Conservation (phyloP, 1,140 invertebrate genomes). For the Nylanderia fulva region DNA sequence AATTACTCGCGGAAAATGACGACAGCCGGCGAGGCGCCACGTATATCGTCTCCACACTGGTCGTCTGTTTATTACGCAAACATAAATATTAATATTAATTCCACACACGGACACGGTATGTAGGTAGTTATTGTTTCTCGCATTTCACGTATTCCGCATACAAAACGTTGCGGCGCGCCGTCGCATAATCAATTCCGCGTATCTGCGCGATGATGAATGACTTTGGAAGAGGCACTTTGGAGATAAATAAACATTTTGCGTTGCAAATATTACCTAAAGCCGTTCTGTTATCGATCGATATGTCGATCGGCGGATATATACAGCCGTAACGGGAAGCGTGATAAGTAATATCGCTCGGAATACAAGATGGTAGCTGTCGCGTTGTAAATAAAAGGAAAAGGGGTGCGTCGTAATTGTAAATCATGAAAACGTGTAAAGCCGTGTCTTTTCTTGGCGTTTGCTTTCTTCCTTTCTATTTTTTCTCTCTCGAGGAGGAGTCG, state of each 20-base stretch:
- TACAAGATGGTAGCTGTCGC: constrained; percentile 20
- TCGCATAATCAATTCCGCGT: constrained; percentile 48
- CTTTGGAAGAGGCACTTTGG: constrained; percentile 41
- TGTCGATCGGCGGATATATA: constrained; percentile 1
- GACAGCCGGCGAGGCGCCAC: not conserved
- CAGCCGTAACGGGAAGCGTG: not conserved
- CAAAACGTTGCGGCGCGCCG: constrained; percentile 10
- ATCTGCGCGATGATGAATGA: constrained; percentile 57
- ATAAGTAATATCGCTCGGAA: constrained; percentile 33
- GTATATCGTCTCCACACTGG: too few species aligned
- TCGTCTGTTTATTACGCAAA: constrained; percentile 53
- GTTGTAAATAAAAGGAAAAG: constrained; percentile 22
- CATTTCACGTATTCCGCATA: constrained; percentile 26
- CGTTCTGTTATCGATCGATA: not conserved
- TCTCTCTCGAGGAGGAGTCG: constrained; percentile 15
- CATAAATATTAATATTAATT: constrained; percentile 59
- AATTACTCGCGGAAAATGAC: constrained; percentile 21
- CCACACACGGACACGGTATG: not conserved
- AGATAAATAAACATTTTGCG: constrained; percentile 59
- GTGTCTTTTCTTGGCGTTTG: not conserved
- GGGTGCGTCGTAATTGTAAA: constrained; percentile 11
- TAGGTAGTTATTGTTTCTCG: constrained; percentile 44
- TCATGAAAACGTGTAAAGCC: constrained; percentile 2
- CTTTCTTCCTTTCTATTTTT: constrained; percentile 14
- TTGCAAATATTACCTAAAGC: constrained; percentile 48